Base-by-base conservation (phyloP, 2,797 vertebrate species). In the Poeciliopsis paucimaculata region DNA sequence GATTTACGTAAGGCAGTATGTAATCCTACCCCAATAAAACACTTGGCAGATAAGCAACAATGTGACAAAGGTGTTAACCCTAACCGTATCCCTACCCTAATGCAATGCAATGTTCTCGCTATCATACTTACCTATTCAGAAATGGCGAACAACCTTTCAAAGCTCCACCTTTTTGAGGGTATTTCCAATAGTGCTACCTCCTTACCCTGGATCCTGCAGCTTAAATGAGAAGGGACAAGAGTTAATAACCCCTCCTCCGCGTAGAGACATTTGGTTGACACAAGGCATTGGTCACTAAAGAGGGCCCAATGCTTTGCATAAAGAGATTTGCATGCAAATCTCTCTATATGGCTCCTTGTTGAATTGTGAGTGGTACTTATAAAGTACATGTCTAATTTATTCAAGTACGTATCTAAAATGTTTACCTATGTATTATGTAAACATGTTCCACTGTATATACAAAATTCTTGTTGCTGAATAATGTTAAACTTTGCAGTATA, bases 291-390 rank as follows among this genome's bases (percentile, higher is more conserved):
- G 26, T 70, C 26, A 6, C 41, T 0, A 43, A 43, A 43, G 39
- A 7, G 16, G 18, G 23, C 41, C 66, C 66, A 70, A n/a, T 43
- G 39, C 66, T 90, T 92, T 93, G 93, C 9, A 43, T 43, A 43
- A 43, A 43, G 9, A 43, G 41, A 10, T 90, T 92, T 93, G 93
- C 91, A 93, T 94, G 92, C 84, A 75, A 16, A 83, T 84, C 0
- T 74, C 73, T 92, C 81, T 77, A 78, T 90, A 81, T 83, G 78
- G 77, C 72, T 86, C 31, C 82, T 83, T 71, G 78, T 87, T 87
- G 60, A 71, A 83, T 88, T 88, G 89, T 91, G 53, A 90, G 82
- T 82, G 88, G 73, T 88, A 85, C 82, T 88, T 47, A 85, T 90
- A 79, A 87, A 84, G 88, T 78, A 55, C 77, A 86, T 79, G 45